Evolutionary conservation across 1,140 invertebrate genomes (phyloP).

Genomic region (Tetramorium simillimum): DNA sequence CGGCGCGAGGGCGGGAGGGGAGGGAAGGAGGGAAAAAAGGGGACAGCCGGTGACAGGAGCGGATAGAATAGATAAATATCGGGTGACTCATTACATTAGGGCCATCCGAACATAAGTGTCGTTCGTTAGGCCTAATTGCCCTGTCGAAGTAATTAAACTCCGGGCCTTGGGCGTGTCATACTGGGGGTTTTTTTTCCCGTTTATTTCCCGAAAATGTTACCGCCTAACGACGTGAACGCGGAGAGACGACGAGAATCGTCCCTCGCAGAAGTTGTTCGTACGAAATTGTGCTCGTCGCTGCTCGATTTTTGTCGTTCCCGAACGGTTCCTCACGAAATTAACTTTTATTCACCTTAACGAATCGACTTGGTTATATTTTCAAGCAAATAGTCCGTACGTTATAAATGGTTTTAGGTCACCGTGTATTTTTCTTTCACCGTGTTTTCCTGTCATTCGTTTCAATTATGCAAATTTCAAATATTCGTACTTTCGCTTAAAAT

Average conservation of each 20-base stretch:
- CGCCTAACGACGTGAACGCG: conserved; percentile 8
- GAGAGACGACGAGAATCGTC: conserved; percentile 16
- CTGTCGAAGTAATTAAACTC: conserved; percentile 46
- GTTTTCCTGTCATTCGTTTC: background rate
- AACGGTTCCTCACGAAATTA: background rate
- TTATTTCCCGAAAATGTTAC: conserved; percentile 47
- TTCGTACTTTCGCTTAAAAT: background rate
- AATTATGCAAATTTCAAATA: background rate
- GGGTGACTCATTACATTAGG: conserved; percentile 46
- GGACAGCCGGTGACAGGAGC: conserved; percentile 19
- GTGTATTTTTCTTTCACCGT: background rate
- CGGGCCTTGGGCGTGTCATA: conserved; percentile 27
- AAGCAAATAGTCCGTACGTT: background rate
- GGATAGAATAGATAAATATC: conserved; percentile 56
- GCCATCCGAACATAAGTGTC: conserved; percentile 38
- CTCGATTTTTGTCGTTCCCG: conserved; percentile 11
- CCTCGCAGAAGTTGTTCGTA: conserved; percentile 13
- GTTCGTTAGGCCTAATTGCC: conserved; percentile 61
- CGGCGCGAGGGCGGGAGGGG: background rate
- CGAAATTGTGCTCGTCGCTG: background rate
- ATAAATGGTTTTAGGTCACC: background rate
- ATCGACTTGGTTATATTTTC: background rate
- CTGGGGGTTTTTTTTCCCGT: conserved; percentile 9
- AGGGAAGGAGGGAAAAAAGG: background rate
- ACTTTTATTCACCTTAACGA: background rate